These are phyloP conservation scores for Epistrophe eligans DNA, from an alignment of 2,888 invertebrate species.

Conservation along the genomic window DNA sequence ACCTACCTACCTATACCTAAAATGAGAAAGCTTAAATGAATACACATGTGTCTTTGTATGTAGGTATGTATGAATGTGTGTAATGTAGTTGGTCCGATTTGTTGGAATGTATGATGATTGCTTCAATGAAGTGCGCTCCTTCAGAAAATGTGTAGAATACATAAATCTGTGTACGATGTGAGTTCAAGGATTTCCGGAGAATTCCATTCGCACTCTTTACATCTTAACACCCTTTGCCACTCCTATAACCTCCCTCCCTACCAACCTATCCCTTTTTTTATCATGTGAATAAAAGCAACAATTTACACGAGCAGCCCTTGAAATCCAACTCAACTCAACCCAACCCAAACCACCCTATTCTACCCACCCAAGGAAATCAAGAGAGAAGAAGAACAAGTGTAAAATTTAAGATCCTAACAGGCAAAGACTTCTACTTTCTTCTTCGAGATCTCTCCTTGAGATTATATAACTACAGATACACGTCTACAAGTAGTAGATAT, in stretches of 20 bases:
- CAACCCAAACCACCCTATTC: background rate
- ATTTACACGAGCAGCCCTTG: slow-evolving; percentile 7
- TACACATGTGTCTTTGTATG: background rate
- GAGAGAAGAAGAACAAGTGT: slow-evolving; percentile 60
- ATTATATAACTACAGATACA: background rate
- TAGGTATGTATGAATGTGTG: background rate
- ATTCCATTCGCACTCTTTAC: slow-evolving; percentile 52
- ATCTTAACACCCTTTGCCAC: background rate
- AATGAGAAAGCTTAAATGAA: background rate
- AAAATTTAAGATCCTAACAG: slow-evolving; percentile 66
- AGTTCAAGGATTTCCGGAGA: slow-evolving; percentile 71
- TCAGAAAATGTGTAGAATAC: slow-evolving; percentile 72
- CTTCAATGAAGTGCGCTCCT: slow-evolving; percentile 75
- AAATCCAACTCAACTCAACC: background rate
- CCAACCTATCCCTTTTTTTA: slow-evolving; percentile 9
- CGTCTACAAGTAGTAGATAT: background rate
- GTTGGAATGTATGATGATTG: slow-evolving; percentile 74
- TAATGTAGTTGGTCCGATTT: slow-evolving; percentile 55
- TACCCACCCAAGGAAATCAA: background rate
- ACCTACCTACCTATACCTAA: background rate
- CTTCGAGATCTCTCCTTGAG: slow-evolving; percentile 50
- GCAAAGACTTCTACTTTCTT: slow-evolving; percentile 42
- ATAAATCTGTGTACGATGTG: slow-evolving; percentile 73
- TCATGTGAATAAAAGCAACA: slow-evolving; percentile 49
- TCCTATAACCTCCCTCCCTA: background rate